A percentile compares a stretch with the other conserved stretches of the same genome.
Conservation (phyloP, 1,140 invertebrate genomes). For the Papilio polytes region DNA sequence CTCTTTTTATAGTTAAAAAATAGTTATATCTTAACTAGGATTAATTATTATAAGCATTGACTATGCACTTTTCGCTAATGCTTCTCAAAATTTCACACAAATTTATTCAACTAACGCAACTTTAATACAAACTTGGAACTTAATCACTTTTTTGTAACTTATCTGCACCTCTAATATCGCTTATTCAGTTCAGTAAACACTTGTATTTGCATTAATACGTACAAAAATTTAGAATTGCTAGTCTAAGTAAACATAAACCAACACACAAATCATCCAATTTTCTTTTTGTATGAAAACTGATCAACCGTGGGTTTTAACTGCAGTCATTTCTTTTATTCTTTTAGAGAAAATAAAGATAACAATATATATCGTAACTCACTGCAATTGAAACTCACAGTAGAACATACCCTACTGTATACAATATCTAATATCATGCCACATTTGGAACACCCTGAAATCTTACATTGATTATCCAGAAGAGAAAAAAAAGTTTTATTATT, state of each 20-base stretch:
- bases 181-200: background rate
- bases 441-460: background rate
- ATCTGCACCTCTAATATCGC: background rate
- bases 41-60: background rate
- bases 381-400: background rate
- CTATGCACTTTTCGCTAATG: background rate
- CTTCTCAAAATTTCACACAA: background rate
- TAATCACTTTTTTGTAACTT: background rate
- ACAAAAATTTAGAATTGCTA: slow-evolving; percentile 7
- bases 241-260: background rate
- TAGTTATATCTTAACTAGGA: background rate
- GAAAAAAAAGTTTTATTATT: too few relatives aligned
- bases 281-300: background rate
- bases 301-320: too few relatives aligned
- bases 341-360: too few relatives aligned
- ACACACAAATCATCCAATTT: background rate
- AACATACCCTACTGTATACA: background rate
- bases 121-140: background rate
- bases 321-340: too few relatives aligned
- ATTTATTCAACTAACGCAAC: background rate
- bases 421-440: background rate
- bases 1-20: background rate
- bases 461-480: too few relatives aligned
- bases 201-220: background rate
- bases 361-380: too few relatives aligned